Conservation (phyloP, 2,888 invertebrate species). For the Listrodromus nycthemerus region DNA sequence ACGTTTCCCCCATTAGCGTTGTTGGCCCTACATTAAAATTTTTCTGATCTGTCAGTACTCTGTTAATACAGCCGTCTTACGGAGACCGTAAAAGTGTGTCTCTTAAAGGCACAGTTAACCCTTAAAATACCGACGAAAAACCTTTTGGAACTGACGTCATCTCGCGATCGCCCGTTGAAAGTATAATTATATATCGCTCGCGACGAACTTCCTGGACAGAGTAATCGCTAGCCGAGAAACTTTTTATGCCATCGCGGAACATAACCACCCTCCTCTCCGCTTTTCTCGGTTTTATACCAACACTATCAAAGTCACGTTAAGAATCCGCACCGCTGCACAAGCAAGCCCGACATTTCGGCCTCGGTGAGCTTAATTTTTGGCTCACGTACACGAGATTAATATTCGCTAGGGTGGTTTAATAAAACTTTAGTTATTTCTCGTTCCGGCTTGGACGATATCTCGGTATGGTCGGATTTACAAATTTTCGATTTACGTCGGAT, state of each 20-base stretch:
- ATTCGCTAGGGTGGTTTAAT: neutral
- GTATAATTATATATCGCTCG: conserved; percentile 46
- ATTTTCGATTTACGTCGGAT: neutral
- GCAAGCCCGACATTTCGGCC: conserved; percentile 2
- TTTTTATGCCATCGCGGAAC: conserved; percentile 33
- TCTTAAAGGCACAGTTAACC: conserved; percentile 19
- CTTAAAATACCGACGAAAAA: conserved; percentile 10
- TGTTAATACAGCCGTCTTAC: neutral
- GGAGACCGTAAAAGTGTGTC: conserved; percentile 2
- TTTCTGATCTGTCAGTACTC: neutral
- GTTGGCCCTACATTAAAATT: neutral
- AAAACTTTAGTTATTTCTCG: neutral
- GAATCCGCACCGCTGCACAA: conserved; percentile 18
- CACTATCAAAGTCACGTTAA: conserved; percentile 45
- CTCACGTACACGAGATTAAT: conserved; percentile 31
- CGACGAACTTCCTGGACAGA: conserved; percentile 10
- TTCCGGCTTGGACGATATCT: neutral
- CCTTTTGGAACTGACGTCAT: neutral
- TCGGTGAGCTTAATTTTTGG: conserved; percentile 33
- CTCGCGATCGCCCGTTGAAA: conserved; percentile 23
- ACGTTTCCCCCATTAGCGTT: neutral
- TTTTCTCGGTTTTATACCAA: conserved; percentile 9
- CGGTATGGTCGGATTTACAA: neutral
- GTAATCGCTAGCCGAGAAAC: conserved; percentile 29
- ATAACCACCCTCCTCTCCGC: neutral